Base-by-base conservation (phyloP, 1,140 invertebrate species). In the Rhyzopertha dominica region DNA sequence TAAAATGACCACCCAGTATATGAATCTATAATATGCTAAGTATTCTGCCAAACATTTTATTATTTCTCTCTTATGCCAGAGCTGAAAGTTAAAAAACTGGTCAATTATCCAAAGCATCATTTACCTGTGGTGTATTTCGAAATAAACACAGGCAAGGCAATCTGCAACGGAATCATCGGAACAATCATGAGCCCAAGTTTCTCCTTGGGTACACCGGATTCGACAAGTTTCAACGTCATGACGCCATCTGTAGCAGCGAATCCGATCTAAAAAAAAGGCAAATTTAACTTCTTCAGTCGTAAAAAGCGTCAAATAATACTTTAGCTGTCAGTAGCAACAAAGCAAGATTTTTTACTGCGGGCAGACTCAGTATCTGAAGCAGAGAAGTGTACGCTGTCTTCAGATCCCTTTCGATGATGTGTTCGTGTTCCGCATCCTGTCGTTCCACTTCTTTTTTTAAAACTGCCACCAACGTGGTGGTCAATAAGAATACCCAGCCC, bases 221-320 rank as follows among this genome's bases (percentile, higher is more conserved):
- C 95, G 5, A 97, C 85, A 14, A 98, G 70, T 72, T 99, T 99
- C 35, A 99, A 75, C 20, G 86, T 85, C 13, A 95, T 95, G 0
- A 98, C 89, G 19, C 88, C 81, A 75, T 99, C 97, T 50, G 87
- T 84, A n/a, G 95, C 90, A 38, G 91, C 85, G 74, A 98, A 99
- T 12, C 91, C 93, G 53, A 97, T 81, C 90, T 95, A 61, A 56
- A 74, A 73, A 45, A 49, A 19, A 4, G 13, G 34, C 49, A 49
- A 31, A 37, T 32, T 40, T 24, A 20, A 3, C 16, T 14, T 35
- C 30, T 34, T 29, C 31, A 43, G 17, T 29, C 8, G 36, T 37
- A 45, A 37, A 37, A 18, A 30, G 1, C 9, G 32, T 29, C 32
- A 25, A 35, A 45, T 40, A 42, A 47, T 73, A 95, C 90, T 78